Conservation (phyloP, 1,140 invertebrate genomes). For the Anthonomus grandis region DNA sequence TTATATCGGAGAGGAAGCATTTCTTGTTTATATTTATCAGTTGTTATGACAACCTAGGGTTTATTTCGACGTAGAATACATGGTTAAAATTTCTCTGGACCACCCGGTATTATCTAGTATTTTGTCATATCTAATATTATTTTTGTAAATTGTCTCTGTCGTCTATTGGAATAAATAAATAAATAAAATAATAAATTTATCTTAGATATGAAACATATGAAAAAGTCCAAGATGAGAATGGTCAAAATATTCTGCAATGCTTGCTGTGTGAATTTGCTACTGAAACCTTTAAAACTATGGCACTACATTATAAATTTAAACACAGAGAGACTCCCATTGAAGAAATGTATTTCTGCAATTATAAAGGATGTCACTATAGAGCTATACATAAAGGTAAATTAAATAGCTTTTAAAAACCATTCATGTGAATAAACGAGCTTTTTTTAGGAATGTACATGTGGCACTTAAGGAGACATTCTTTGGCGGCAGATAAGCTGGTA, state of each 20-base stretch:
- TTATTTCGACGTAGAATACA: too few species aligned
- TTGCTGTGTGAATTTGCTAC: not conserved
- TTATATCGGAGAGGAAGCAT: too few species aligned
- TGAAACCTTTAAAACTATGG: not conserved
- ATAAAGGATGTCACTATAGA: not conserved
- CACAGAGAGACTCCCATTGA: slow-evolving; percentile 1
- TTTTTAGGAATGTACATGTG: not conserved
- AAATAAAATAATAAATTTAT: too few species aligned
- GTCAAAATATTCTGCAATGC: not conserved
- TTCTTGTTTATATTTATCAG: too few species aligned
- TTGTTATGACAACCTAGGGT: too few species aligned
- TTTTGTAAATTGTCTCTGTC: too few species aligned
- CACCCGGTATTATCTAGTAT: too few species aligned
- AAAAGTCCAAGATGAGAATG: not conserved
- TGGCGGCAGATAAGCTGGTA: not conserved
- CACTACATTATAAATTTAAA: slow-evolving; percentile 1
- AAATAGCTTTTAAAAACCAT: too few species aligned
- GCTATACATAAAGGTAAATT: slow-evolving; percentile 4
- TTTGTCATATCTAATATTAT: too few species aligned
- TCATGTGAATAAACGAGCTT: too few species aligned
- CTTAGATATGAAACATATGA: slow-evolving; percentile 5
- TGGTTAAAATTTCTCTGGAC: too few species aligned
- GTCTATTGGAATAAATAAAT: too few species aligned
- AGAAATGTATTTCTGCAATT: not conserved
- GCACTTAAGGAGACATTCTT: not conserved